Conservation (phyloP, 2,797 vertebrate genomes). For the Amniataba percoides region DNA sequence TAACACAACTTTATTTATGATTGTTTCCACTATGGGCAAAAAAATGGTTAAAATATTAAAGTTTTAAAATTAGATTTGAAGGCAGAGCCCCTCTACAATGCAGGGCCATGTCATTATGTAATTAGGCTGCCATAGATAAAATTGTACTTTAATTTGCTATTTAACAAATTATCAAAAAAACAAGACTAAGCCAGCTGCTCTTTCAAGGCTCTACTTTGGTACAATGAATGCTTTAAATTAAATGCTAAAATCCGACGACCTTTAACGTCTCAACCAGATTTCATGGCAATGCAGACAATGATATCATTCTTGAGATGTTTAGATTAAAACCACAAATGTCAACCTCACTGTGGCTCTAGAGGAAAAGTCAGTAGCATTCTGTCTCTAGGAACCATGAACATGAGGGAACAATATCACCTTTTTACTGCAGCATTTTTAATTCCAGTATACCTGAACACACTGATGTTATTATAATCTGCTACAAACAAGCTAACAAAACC, state of each 20-base stretch:
- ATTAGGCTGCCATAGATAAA: background rate
- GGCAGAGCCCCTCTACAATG: too few species aligned
- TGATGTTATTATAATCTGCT: background rate
- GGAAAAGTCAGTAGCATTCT: background rate
- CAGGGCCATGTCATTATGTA: background rate
- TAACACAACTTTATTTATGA: constrained; percentile 22
- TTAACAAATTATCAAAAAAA: background rate
- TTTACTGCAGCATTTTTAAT: background rate
- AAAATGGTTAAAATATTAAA: background rate
- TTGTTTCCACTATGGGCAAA: background rate
- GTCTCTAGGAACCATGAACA: background rate
- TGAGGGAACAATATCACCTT: background rate
- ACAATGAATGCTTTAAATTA: background rate
- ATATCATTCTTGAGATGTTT: too few species aligned
- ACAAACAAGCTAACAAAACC: background rate
- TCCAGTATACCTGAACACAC: background rate
- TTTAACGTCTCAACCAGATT: background rate
- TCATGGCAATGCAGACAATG: background rate
- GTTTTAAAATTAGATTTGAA: too few species aligned
- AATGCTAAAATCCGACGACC: background rate
- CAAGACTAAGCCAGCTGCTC: background rate
- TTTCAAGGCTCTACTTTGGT: background rate
- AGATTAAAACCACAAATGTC: too few species aligned
- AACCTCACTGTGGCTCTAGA: background rate
- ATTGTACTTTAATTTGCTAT: background rate